Evolutionary conservation across 2,888 invertebrate genomes (phyloP).

Genomic region (Synergus gifuensis): DNA sequence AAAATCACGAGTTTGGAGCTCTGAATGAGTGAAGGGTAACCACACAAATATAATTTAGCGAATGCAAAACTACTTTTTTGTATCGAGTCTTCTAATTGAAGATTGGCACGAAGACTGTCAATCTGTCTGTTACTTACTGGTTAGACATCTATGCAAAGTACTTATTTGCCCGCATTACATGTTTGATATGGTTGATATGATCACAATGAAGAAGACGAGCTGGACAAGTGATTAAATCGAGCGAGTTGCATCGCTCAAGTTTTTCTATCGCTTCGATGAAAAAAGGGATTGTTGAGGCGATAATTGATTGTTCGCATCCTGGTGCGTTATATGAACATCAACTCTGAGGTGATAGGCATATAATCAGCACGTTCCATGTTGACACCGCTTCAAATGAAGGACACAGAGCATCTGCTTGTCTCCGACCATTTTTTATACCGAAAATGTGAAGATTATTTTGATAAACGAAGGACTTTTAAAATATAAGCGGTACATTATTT

Average conservation of each 20-base stretch:
- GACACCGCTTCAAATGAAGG: background rate
- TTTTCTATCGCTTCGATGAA: slow-evolving; percentile 12
- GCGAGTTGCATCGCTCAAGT: background rate
- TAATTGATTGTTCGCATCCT: slow-evolving; percentile 32
- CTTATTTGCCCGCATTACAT: slow-evolving; percentile 26
- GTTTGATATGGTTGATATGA: background rate
- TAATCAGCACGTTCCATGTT: slow-evolving; percentile 33
- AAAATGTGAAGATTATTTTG: background rate
- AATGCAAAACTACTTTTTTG: slow-evolving; percentile 1
- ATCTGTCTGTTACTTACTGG: slow-evolving; percentile 37
- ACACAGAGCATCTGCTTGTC: slow-evolving; percentile 9
- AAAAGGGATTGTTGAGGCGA: slow-evolving; percentile 15
- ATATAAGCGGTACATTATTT: too few relatives aligned
- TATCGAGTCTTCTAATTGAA: slow-evolving; percentile 23
- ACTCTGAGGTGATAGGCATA: background rate
- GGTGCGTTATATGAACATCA: slow-evolving; percentile 16
- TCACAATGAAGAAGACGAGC: slow-evolving; percentile 11
- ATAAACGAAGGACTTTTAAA: background rate
- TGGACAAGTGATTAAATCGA: background rate
- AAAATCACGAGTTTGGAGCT: background rate
- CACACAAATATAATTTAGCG: background rate
- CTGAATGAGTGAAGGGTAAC: background rate
- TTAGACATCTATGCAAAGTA: slow-evolving; percentile 1
- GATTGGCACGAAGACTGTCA: slow-evolving; percentile 30
- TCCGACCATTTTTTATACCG: background rate